Evolutionary conservation across 2,888 invertebrate species (phyloP), one percentile per base, ranked within the genome.

Genomic region (Melinopterus prodromus): DNA sequence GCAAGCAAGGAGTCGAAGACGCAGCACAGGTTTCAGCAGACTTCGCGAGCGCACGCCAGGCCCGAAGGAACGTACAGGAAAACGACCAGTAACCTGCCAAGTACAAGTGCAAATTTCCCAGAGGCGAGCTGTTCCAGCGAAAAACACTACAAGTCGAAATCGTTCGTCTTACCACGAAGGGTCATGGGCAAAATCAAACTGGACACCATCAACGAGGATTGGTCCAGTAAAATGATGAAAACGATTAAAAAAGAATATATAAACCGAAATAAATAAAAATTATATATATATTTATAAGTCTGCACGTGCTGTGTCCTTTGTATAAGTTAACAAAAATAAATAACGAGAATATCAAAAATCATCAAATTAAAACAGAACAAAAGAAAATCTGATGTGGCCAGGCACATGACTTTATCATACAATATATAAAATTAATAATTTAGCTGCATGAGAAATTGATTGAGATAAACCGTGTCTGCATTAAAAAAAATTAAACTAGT

Each of bases 81-180:
- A 79, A 84, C 84, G 9, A 84, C 82, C 12, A 82, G 83, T 36
- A 81, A 83, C 70, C 71, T 84, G n/a, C 82, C 83, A 9, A 80
- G 80, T 71, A 77, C 76, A 14, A 71, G 72, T 16, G 1, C 35
- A 36, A 72, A 15, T 74, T 36, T 36, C n/a, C 16, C 9, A 7
- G 74, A 26, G 9, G 38, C 69, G 14, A 26, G 38, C n/a, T 75
- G 16, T 71, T 12, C 53, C 16, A 78, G 72, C 69, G 38, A 75
- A 9, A 72, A 80, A 36, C 78, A 81, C 0, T 83, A 81, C 77
- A 81, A 83, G 74, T 84, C 84, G 70, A 84, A 83, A 79, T 84
- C 84, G 6, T 83, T 83, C 71, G 82, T 82, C 15, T 15, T 83
- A 72, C 82, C 84, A 53, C 77, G 81, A 69, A 75, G 76, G 26